phyloP scores from a whole-genome alignment of 2,113 vertebrate genomes.

The Protobothrops flavoviridis region DNA sequence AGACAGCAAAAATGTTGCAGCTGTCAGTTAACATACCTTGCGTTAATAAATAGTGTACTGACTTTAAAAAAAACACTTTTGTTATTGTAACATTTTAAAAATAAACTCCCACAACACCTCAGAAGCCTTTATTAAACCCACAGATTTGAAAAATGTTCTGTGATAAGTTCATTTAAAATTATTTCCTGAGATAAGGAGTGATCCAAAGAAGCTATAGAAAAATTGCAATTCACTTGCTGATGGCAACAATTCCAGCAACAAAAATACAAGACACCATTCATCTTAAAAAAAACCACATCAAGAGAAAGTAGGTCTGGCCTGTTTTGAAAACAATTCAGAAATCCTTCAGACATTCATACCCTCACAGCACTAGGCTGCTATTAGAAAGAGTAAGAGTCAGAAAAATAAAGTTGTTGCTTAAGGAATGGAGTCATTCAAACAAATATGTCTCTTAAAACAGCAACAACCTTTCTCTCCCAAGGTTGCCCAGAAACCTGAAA shows the following conservation, averaged over 20 bases:
- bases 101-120: background rate
- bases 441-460: background rate
- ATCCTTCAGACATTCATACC: background rate
- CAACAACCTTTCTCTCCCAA: background rate
- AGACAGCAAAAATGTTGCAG: background rate
- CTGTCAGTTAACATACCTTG: slow-evolving; percentile 4
- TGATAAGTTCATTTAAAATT: background rate
- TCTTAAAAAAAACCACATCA: background rate
- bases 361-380: background rate
- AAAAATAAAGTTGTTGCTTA: background rate
- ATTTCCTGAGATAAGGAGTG: background rate
- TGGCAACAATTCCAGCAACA: background rate
- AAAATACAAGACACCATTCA: background rate
- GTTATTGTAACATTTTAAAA: slow-evolving; percentile 15
- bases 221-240: background rate
- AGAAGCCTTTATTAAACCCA: background rate
- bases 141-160: background rate
- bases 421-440: background rate
- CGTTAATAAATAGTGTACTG: background rate
- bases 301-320: background rate
- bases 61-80: background rate
- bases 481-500: background rate
- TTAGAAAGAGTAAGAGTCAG: background rate
- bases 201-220: background rate
- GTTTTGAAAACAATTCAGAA: background rate